Evolutionary conservation across 2,113 vertebrate genomes (phyloP), one percentile per base, ranked within the genome.

Genomic region (Melanostigma gelatinosum): DNA sequence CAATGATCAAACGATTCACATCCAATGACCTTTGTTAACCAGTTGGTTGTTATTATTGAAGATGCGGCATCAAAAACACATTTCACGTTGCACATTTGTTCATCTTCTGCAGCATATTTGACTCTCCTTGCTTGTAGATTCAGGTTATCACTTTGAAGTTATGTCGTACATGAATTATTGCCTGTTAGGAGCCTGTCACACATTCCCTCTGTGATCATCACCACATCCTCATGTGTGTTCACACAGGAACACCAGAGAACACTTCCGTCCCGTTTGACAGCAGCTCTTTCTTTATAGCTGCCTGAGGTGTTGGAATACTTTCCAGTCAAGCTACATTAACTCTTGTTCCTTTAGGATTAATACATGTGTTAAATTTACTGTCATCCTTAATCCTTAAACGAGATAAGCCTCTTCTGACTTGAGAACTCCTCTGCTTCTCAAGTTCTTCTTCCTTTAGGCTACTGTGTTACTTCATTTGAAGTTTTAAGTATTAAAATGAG

Each of bases 251-350:
- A 54, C 24, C 6, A 8, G 18, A 38, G 55, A 55, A 34, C 38
- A 44, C 73, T 76, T 38, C 67, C 18, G 70, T 22, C 1, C n/a
- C 70, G 61, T 69, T 44, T 27, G 65, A 76, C 87, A 78, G 75
- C 85, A 87, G 84, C 52, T 40, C 11, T 58, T 4, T 83, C 72
- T 83, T 85, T 89, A 87, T 80, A 88, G 36, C 68, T 5, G 80
- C 85, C 81, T 24, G 32, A 84, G 65, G 83, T 32, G 72, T 54
- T 74, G 48, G 62, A 90, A 90, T 79, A 87, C 52, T 90, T 93
- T 88, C 84, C 79, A 85, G 62, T 52, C 20, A 34, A 88, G 68
- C 75, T 79, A 74, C 72, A 63, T 81, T 78, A 91, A 84, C 65
- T 42, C 27, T 52, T 11, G 52, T 67, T 72, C 80, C 77, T 90